Base-by-base conservation (phyloP, 2,113 vertebrate genomes). In the Chelonoidis abingdonii region DNA sequence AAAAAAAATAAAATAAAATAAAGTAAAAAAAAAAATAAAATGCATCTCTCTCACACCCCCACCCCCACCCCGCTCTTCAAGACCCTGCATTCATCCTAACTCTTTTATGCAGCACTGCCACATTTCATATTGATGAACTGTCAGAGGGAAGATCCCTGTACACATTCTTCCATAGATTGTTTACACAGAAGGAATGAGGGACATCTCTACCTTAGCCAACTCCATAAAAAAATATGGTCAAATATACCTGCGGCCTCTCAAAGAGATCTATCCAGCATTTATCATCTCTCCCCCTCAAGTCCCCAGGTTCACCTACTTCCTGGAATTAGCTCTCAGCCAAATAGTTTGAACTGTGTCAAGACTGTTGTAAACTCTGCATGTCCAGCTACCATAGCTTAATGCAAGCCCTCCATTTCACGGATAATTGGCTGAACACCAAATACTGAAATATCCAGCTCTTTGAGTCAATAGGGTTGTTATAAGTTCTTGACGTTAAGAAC, bases 381-480 rank as follows among this genome's bases (percentile, higher is more conserved):
- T 57, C 14, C 44, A 97, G 47, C 89, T 96, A 76, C 72, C 80
- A 88, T 0, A 0, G 75, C 87, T 75, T 93, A 96, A 94, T 84
- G 83, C 54, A 92, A 95, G 12, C 4, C 3, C 0, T 94, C 88
- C 93, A 94, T 97, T 97, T 90, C 86, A 93, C 80, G 78, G 84
- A 92, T 90, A 94, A 94, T 0, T 94, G 94, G 80, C 85, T 84
- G 56, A 88, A 31, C 3, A 89, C n/a, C 87, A 95, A 96, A 85
- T 80, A 50, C 56, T 96, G 87, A 92, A 29, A 94, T 84, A 88
- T 92, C 92, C 50, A 29, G 11, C 44, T 85, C 11, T 27, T 53
- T 95, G 79, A 93, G 96, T 95, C 78, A 94, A 52, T n/a, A 95
- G 95, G 88, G 76, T 95, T 80, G 93, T 95, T 96, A 85, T 83